phyloP scores from a whole-genome alignment of 2,113 vertebrate genomes.

The Neodontobutis hainanensis region DNA sequence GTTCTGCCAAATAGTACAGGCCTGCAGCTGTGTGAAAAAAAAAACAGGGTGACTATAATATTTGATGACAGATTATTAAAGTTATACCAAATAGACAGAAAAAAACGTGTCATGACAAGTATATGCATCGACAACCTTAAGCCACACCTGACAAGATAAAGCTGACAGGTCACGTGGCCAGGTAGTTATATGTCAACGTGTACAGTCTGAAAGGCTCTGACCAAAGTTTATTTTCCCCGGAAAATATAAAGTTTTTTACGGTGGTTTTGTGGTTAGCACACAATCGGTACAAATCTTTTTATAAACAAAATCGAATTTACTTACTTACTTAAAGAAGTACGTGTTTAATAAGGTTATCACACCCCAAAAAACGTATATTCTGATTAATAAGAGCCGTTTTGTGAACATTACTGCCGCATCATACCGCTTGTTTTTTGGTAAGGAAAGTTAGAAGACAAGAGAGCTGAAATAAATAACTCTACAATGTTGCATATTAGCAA shows the following conservation, averaged over 20 bases:
- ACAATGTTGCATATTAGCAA: not conserved
- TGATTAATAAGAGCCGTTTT: too few species aligned
- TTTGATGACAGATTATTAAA: too few species aligned
- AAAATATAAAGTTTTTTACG: not conserved
- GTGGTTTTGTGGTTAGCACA: not conserved
- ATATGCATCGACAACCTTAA: not conserved
- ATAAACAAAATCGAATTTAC: not conserved
- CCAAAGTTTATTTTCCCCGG: not conserved
- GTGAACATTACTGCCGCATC: too few species aligned
- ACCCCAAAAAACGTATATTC: too few species aligned
- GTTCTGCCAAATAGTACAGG: slow-evolving; percentile 93
- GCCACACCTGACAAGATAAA: slow-evolving; percentile 35
- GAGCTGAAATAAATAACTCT: too few species aligned
- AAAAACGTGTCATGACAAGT: not conserved
- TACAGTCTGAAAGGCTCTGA: not conserved
- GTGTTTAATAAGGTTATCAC: too few species aligned
- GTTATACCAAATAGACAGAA: not conserved
- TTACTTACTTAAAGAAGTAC: not conserved
- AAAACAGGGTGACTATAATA: not conserved
- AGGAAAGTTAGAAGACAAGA: too few species aligned
- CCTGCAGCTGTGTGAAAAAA: slow-evolving; percentile 83
- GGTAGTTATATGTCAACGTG: slow-evolving; percentile 24
- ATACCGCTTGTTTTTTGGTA: too few species aligned
- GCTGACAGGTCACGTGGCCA: slow-evolving; percentile 41
- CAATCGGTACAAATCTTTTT: not conserved